phyloP scores from a whole-genome alignment of 2,888 invertebrate species.

The Drosophila lutescens region DNA sequence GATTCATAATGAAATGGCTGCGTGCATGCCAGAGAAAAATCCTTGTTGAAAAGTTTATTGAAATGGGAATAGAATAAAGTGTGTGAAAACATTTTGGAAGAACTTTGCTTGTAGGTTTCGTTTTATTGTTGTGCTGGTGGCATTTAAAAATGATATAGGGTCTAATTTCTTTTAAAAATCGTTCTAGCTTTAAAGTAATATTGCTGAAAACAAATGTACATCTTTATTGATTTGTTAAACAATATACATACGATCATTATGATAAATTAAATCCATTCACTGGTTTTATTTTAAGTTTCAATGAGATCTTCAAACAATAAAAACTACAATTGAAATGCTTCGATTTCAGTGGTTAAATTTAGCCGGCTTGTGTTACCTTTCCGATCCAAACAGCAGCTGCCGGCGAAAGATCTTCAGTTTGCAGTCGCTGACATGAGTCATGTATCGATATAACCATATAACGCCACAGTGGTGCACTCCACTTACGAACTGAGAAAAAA shows the following conservation, averaged over 20 bases:
- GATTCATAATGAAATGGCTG: slow-evolving; percentile 38
- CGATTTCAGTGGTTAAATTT: slow-evolving; percentile 28
- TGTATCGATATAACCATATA: slow-evolving; percentile 43
- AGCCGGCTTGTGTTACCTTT: slow-evolving; percentile 23
- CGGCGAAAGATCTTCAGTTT: slow-evolving; percentile 22
- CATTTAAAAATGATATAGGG: not conserved
- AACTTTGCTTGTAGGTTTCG: not conserved
- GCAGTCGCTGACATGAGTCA: slow-evolving; percentile 45
- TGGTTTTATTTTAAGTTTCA: not conserved
- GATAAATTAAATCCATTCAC: not conserved
- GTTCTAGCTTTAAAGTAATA: too few species aligned
- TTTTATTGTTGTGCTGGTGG: not conserved
- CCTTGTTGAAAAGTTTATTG: slow-evolving; percentile 21
- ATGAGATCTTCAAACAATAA: not conserved
- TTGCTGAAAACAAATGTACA: too few species aligned
- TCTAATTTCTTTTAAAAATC: too few species aligned
- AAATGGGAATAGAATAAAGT: slow-evolving; percentile 26
- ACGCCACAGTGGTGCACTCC: slow-evolving; percentile 32
- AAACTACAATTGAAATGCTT: slow-evolving; percentile 5
- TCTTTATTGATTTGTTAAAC: too few species aligned
- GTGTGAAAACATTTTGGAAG: slow-evolving; percentile 9
- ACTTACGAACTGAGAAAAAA: slow-evolving; percentile 17
- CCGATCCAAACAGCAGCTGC: slow-evolving; percentile 23
- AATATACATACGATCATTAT: too few species aligned
- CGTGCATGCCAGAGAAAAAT: slow-evolving; percentile 4